A percentile compares a stretch with the other conserved stretches of the same genome.
Evolutionary conservation across 2,888 invertebrate species (phyloP).

Genomic region (Nudaria mundana): DNA sequence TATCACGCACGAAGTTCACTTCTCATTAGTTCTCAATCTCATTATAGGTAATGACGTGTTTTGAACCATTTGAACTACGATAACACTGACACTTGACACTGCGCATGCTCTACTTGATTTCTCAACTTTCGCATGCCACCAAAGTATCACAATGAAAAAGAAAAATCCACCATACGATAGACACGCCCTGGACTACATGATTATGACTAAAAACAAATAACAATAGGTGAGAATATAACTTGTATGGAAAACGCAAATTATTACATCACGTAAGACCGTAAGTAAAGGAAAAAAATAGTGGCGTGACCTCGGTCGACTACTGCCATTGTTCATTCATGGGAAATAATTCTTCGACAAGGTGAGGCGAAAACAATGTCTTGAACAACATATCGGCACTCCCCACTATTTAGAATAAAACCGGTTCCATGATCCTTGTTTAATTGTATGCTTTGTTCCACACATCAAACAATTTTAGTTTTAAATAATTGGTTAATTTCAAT

Average conservation of each 20-base stretch:
- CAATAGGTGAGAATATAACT: constrained; percentile 41
- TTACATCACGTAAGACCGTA: constrained; percentile 70
- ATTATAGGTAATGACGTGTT: constrained; percentile 23
- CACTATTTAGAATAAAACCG: constrained; percentile 15
- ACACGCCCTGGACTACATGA: neutral
- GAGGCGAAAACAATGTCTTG: constrained; percentile 57
- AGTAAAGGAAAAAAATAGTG: constrained; percentile 70
- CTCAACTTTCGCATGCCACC: constrained; percentile 30
- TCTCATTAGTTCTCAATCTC: too few relatives aligned
- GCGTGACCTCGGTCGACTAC: constrained; percentile 63
- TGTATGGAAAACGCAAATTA: constrained; percentile 44
- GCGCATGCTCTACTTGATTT: neutral
- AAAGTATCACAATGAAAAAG: constrained; percentile 11
- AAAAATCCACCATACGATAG: neutral
- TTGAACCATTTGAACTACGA: too few relatives aligned
- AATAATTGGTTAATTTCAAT: too few relatives aligned
- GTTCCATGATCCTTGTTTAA: too few relatives aligned
- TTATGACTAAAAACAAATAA: constrained; percentile 5
- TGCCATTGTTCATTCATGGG: constrained; percentile 67
- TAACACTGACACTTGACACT: constrained; percentile 13
- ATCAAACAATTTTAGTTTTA: too few relatives aligned
- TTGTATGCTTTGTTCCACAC: too few relatives aligned
- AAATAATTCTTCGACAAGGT: constrained; percentile 50
- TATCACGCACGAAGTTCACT: constrained; percentile 44
- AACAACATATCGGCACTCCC: constrained; percentile 26